Evolutionary conservation across 2,888 invertebrate genomes (phyloP).

Genomic region (Orthonevra nobilis): DNA sequence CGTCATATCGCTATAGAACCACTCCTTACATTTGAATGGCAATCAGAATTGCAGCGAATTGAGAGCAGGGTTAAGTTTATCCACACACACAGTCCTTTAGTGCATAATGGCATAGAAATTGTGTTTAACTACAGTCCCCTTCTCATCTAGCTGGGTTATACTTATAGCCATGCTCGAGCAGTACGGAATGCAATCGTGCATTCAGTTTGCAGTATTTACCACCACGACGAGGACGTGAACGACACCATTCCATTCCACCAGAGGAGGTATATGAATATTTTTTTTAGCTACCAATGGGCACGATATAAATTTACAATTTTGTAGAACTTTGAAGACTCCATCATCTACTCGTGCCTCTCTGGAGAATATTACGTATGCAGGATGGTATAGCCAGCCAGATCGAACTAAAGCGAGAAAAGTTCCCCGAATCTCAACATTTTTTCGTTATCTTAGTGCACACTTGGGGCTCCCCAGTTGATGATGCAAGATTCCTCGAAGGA

Average conservation of each 20-base stretch:
- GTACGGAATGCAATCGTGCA: too few relatives aligned
- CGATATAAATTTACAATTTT: slow-evolving; percentile 42
- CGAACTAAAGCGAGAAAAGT: slow-evolving; percentile 18
- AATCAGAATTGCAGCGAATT: slow-evolving; percentile 65
- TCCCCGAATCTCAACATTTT: slow-evolving; percentile 8
- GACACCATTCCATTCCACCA: not conserved
- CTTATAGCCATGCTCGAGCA: too few relatives aligned
- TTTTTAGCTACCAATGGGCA: slow-evolving; percentile 19
- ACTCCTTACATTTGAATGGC: slow-evolving; percentile 62
- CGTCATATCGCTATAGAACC: slow-evolving; percentile 26
- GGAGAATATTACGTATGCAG: not conserved
- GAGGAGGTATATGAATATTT: slow-evolving; percentile 53
- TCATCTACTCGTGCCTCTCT: too few relatives aligned
- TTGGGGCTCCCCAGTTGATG: slow-evolving; percentile 12
- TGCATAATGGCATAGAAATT: slow-evolving; percentile 41
- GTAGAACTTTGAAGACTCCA: slow-evolving; percentile 12
- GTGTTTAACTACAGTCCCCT: slow-evolving; percentile 37
- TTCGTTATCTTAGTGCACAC: slow-evolving; percentile 25
- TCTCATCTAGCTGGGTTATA: too few relatives aligned
- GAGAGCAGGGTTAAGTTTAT: slow-evolving; percentile 67
- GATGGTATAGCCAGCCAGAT: slow-evolving; percentile 13
- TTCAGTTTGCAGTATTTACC: too few relatives aligned
- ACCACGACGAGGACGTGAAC: too few relatives aligned
- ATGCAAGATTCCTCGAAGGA: slow-evolving; percentile 14
- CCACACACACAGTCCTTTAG: slow-evolving; percentile 28